Base-by-base conservation (phyloP, 2,888 invertebrate species). In the Galeopsomyia nigrocyanea region DNA sequence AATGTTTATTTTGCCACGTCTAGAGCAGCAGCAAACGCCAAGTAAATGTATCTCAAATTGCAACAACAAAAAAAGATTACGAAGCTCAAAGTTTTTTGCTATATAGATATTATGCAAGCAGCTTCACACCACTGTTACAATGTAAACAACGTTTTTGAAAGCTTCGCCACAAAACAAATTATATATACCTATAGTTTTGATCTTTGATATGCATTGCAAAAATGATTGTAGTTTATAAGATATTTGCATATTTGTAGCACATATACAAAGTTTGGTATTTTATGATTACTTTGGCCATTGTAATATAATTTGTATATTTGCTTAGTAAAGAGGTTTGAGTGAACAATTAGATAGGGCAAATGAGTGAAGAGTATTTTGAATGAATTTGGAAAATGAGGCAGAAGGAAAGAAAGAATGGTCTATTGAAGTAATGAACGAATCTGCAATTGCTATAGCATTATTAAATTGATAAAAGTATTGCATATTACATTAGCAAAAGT, bases 101-200 rank as follows among this genome's bases (percentile, higher is more conserved):
- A 26, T 16, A 49, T 22, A 50, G 50, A 39, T 50, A 63, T 22
- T 17, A 47, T 61, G 39, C 39, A 39, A 39, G 13, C 39, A 7
- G 39, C 39, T 39, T 39, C 39, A 39, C 39, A 39, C 39, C 39
- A 39, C 39, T 39, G 7, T 39, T 39, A 39, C 13, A 68, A 17
- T 68, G 53, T 61, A 21, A 68, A 51, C 17, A 61, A 39, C 9
- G 1, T 39, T n/a, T 67, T 58, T 53, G 7, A 56, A 47, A 65
- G 65, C 65, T 65, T 64, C 55, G 64, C 22, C 64, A 65, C 64
- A 51, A 26, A 57, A 55, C n/a, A n/a, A n/a, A n/a, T n/a, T 26
- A 26, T 26, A 17, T n/a, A 13, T 39, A 39, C 10, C 5, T 39
- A 39, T 57, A 67, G 50, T 51, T 50, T 65, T 58, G 31, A 39